Evolutionary conservation across 2,888 invertebrate genomes (phyloP).

Genomic region (Pherbina coryleti): DNA sequence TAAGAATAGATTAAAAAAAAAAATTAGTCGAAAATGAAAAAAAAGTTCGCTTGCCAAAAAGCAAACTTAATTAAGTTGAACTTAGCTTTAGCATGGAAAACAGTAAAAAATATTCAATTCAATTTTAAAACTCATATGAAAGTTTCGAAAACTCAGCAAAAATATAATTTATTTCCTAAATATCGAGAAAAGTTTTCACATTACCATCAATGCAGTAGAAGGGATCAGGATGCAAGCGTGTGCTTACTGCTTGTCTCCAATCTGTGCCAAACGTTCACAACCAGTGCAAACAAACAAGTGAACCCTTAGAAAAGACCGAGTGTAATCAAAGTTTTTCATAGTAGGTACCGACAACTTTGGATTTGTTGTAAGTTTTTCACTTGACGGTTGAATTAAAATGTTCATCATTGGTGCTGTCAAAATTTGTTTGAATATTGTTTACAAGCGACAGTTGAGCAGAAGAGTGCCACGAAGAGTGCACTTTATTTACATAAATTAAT

Average conservation of each 20-base stretch:
- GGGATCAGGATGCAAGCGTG: neutral
- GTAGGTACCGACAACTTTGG: neutral
- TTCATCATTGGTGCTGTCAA: no score
- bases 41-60: no score
- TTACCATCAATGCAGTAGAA: neutral
- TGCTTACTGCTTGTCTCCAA: neutral
- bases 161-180: slow-evolving; percentile 17
- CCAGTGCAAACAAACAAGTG: neutral
- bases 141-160: slow-evolving; percentile 7
- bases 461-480: no score
- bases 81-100: neutral
- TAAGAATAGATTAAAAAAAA: no score
- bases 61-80: neutral
- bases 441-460: no score
- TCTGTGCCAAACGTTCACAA: neutral
- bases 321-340: neutral
- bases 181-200: slow-evolving; percentile 20
- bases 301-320: neutral
- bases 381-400: no score
- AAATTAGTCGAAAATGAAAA: no score
- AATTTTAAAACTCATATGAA: slow-evolving; percentile 10
- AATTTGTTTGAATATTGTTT: no score
- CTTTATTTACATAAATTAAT: no score
- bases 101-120: neutral
- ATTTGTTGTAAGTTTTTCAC: no score